Evolutionary conservation across 2,113 vertebrate genomes (phyloP).

Genomic region (Tenrec ecaudatus): DNA sequence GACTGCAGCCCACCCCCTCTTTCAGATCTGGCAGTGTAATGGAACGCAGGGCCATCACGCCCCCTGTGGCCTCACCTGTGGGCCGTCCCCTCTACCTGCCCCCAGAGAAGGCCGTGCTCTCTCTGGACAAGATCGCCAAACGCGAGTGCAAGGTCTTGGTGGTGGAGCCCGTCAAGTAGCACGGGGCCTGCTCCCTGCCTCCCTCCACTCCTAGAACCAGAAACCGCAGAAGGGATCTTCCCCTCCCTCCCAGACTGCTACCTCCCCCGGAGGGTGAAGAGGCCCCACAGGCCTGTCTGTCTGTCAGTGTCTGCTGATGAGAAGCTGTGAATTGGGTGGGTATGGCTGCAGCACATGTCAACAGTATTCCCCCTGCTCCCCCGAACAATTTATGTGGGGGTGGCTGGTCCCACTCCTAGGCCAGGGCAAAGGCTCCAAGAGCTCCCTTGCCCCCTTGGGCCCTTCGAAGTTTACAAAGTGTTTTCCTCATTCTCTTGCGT

Average conservation of each 20-base stretch:
- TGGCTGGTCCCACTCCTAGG: constrained; percentile 76
- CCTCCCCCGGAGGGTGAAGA: constrained; percentile 28
- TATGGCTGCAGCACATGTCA: constrained; percentile 27
- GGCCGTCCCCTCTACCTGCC: constrained; percentile 94
- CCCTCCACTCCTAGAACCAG: background rate
- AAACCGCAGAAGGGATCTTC: background rate
- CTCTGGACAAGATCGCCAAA: constrained; percentile 97
- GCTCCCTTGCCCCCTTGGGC: background rate
- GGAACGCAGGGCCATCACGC: constrained; percentile 95
- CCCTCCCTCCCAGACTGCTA: constrained; percentile 42
- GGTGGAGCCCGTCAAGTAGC: constrained; percentile 88
- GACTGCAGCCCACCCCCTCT: constrained; percentile 2
- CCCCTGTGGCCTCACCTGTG: constrained; percentile 93
- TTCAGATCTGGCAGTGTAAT: constrained; percentile 95
- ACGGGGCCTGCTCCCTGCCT: fast-evolving
- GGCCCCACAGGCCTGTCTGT: background rate
- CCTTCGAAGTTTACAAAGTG: constrained; percentile 77
- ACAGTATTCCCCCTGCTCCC: constrained; percentile 68
- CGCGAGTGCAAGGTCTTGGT: constrained; percentile 96
- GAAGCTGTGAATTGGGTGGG: constrained; percentile 71
- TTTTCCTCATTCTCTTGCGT: constrained; percentile 57
- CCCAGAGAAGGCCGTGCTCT: constrained; percentile 91
- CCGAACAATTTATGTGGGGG: background rate
- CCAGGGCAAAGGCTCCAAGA: constrained; percentile 50
- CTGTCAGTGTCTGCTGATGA: constrained; percentile 80